Percentiles rank a stretch among this genome's conserved stretches.
Conservation (phyloP, 2,797 vertebrate genomes). For the Trachops cirrhosus region DNA sequence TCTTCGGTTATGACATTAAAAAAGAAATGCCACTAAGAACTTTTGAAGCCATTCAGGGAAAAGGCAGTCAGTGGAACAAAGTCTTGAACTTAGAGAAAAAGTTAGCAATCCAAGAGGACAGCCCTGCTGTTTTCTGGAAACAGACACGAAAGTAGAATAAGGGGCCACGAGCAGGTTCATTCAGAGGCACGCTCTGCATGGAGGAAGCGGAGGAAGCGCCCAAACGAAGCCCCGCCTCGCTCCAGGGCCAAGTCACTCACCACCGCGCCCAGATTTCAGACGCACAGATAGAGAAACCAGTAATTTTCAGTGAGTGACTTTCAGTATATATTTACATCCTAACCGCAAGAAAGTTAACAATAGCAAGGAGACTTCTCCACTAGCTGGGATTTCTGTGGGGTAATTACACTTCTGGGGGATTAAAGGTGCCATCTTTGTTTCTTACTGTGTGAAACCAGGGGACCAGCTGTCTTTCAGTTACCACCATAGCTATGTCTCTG, state of each 20-base stretch:
- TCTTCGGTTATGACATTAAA: not conserved
- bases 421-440: constrained; percentile 44
- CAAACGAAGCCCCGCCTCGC: not conserved
- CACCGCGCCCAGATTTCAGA: constrained; percentile 56
- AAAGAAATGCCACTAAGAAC: constrained; percentile 13
- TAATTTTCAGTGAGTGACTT: constrained; percentile 68
- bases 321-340: constrained; percentile 51
- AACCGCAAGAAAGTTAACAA: constrained; percentile 65
- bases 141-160: not conserved
- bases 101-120: not conserved
- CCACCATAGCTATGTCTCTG: not conserved
- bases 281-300: constrained; percentile 57
- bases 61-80: constrained; percentile 1
- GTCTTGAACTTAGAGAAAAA: not conserved
- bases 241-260: constrained; percentile 31
- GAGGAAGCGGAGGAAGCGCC: not conserved
- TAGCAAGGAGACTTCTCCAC: constrained; percentile 42
- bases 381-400: constrained; percentile 37
- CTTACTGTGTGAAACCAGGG: not conserved
- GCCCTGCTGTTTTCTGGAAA: constrained; percentile 41
- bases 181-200: not conserved
- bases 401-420: constrained; percentile 51
- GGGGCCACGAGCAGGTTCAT: not conserved
- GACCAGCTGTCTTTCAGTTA: constrained; percentile 16
- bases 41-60: not conserved